Base-by-base conservation (phyloP, 2,888 invertebrate species). In the Latrodectus elegans region DNA sequence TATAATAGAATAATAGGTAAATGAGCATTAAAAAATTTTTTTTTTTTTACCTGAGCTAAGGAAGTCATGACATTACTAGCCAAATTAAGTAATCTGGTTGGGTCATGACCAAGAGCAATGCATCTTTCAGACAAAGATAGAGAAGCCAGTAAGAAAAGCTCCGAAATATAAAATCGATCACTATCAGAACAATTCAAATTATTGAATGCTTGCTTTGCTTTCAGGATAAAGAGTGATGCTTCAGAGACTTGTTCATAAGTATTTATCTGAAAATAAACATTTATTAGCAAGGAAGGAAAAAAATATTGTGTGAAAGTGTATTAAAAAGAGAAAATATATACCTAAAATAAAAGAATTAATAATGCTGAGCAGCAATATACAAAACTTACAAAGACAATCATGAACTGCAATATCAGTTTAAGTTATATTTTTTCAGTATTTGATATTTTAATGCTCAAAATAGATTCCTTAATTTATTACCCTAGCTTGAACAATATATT, bases 51-150 rank as follows among this genome's bases (percentile, higher is more conserved):
- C 68, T 82, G 67, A 68, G 70, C 53, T 70, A 82, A 55, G 38
- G 55, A 70, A 9, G 8, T 38, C 9, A 26, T 11, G 15, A 67
- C 17, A 55, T 51, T 49, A 15, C 51, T 49, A 14, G 82, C 74
- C 8, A 85, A 49, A 8, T 75, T 38, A 17, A 85, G 49, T 52
- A 80, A 70, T 51, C 74, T 55, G 4, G 26, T 53, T 10, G 81
- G 77, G 38, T 87, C 67, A 60, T 68, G 53, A 60, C 86, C 86
- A 71, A 60, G 70, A 10, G 15, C 9, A 22, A 81, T 8, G n/a
- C 73, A 55, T 73, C 76, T 76, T 55, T 87, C 86, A 77, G 65
- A 52, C 8, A 87, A 49, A 51, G 81, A 77, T 26, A 81, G 77
- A 38, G 86, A 9, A 22, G 76, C 52, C 0, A 87, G 26, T 17